A percentile compares a stretch with the other conserved stretches of the same genome.
Conservation (phyloP, 2,888 invertebrate genomes). For the Odiellus spinosus region DNA sequence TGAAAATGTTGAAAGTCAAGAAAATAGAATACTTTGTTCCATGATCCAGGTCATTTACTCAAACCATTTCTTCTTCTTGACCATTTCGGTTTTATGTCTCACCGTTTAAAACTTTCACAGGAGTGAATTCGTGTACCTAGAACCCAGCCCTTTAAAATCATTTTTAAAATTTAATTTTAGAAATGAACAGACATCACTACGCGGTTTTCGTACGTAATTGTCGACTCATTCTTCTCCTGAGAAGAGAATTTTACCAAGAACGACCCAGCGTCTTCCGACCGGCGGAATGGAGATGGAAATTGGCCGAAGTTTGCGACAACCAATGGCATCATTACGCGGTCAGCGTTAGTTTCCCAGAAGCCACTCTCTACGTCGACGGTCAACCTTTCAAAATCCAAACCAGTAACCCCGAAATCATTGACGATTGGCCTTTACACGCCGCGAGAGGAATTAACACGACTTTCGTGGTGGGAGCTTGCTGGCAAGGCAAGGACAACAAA, state of each 20-base stretch:
- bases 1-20: too few relatives aligned
- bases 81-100: too few relatives aligned
- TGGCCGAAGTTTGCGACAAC: slow-evolving; percentile 88
- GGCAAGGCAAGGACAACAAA: slow-evolving; percentile 75
- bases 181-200: slow-evolving; percentile 88
- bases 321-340: slow-evolving; percentile 98
- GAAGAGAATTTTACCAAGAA: slow-evolving; percentile 79
- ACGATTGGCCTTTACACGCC: slow-evolving; percentile 97
- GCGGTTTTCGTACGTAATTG: slow-evolving; percentile 94
- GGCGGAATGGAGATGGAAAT: slow-evolving; percentile 97
- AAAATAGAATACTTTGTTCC: too few relatives aligned
- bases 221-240: slow-evolving; percentile 74
- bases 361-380: slow-evolving; percentile 65
- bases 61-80: too few relatives aligned
- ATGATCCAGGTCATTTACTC: too few relatives aligned
- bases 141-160: too few relatives aligned
- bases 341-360: slow-evolving; percentile 75
- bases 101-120: too few relatives aligned
- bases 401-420: slow-evolving; percentile 88
- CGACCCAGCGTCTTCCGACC: slow-evolving; percentile 88
- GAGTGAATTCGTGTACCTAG: too few relatives aligned
- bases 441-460: slow-evolving; percentile 87
- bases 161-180: too few relatives aligned
- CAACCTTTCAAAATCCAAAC: slow-evolving; percentile 48
- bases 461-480: slow-evolving; percentile 88